Conservation (phyloP, 2,888 invertebrate genomes). For the Drosophila aldrichi region DNA sequence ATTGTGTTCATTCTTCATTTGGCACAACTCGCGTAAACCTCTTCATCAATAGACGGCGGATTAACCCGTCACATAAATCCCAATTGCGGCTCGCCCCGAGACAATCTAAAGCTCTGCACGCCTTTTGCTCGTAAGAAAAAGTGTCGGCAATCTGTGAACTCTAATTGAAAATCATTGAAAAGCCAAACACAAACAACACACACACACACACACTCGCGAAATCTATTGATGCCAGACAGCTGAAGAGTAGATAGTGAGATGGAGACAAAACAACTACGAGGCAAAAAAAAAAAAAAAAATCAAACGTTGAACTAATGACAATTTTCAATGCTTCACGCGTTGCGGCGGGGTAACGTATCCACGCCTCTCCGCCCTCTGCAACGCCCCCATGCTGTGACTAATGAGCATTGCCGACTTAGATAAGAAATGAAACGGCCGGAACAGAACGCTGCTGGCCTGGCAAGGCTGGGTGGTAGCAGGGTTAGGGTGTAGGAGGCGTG, state of each 20-base stretch:
- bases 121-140: slow-evolving; percentile 46
- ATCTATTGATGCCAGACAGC: slow-evolving; percentile 10
- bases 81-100: slow-evolving; percentile 38
- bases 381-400: slow-evolving; percentile 64
- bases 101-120: slow-evolving; percentile 46
- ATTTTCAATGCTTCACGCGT: slow-evolving; percentile 77
- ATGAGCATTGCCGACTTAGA: slow-evolving; percentile 74
- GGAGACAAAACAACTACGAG: slow-evolving; percentile 19
- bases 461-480: not conserved
- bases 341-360: slow-evolving; percentile 29
- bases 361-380: slow-evolving; percentile 29
- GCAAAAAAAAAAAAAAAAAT: slow-evolving; percentile 53
- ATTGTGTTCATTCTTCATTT: slow-evolving; percentile 13
- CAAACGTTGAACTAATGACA: slow-evolving; percentile 77
- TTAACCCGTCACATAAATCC: slow-evolving; percentile 56
- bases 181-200: slow-evolving; percentile 45
- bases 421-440: slow-evolving; percentile 61
- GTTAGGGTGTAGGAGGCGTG: not conserved
- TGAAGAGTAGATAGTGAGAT: slow-evolving; percentile 2
- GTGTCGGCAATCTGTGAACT: slow-evolving; percentile 64
- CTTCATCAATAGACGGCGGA: slow-evolving; percentile 41
- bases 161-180: slow-evolving; percentile 78
- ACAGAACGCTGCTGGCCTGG: not conserved
- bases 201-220: not conserved
- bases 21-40: slow-evolving; percentile 13